Conservation (phyloP, 2,113 vertebrate genomes). For the Burhinus oedicnemus region DNA sequence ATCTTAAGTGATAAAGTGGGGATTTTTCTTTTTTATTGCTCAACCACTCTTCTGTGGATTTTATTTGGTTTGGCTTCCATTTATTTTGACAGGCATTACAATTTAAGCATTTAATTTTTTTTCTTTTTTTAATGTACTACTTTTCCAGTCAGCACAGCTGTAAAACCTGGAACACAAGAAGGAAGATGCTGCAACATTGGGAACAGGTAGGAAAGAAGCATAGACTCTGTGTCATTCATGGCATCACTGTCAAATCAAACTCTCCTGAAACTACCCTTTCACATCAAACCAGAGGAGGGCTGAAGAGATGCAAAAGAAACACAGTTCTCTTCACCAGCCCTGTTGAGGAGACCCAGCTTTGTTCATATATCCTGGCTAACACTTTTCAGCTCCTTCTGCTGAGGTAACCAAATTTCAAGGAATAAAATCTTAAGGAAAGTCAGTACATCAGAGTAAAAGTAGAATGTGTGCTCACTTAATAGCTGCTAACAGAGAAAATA, state of each 20-base stretch:
- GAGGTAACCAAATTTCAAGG: neutral
- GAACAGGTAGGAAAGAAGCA: neutral
- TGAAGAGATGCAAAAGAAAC: neutral
- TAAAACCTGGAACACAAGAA: neutral
- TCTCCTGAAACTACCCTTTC: neutral
- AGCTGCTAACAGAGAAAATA: neutral
- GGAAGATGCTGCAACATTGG: neutral
- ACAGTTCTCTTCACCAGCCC: neutral
- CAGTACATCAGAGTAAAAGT: neutral
- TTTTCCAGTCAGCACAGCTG: neutral
- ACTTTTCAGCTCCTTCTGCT: neutral
- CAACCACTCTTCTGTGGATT: neutral
- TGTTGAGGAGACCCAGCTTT: neutral
- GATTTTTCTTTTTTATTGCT: neutral
- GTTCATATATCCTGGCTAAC: neutral
- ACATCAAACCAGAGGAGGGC: neutral
- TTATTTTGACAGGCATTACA: neutral
- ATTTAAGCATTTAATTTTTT: neutral
- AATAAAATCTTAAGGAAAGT: neutral
- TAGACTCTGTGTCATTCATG: neutral
- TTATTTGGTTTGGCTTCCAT: neutral
- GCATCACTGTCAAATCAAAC: neutral
- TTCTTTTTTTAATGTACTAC: neutral
- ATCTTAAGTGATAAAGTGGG: neutral
- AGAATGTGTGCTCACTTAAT: neutral